phyloP scores from a whole-genome alignment of 2,797 vertebrate species.

The Onychomys arenicola region DNA sequence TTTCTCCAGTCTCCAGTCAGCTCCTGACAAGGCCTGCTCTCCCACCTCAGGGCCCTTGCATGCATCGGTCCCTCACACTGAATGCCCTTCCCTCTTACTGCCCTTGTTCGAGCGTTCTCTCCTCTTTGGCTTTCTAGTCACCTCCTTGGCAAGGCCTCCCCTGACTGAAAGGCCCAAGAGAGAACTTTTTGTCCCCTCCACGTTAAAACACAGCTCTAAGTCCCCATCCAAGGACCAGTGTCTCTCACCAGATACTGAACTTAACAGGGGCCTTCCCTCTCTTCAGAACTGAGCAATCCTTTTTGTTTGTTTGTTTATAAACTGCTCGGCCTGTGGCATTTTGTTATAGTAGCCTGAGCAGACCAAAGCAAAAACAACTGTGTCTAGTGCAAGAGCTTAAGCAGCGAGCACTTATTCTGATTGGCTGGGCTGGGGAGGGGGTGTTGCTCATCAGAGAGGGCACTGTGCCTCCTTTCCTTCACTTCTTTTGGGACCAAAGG shows the following conservation, averaged over 20 bases:
- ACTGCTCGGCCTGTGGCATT: background rate
- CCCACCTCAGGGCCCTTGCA: background rate
- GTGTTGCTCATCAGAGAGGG: rapidly evolving
- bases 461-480: background rate
- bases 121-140: background rate
- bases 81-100: no score
- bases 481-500: background rate
- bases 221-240: no score
- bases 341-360: background rate
- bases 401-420: rapidly evolving
- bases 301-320: background rate
- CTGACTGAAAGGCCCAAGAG: background rate
- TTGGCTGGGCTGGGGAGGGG: background rate
- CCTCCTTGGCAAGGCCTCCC: background rate
- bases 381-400: background rate
- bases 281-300: background rate
- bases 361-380: background rate
- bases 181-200: background rate
- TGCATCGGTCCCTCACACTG: rapidly evolving
- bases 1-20: background rate
- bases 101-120: background rate
- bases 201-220: background rate
- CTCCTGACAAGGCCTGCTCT: no score
- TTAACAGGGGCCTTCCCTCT: no score
- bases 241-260: background rate